Percentiles rank a stretch among this genome's conserved stretches.
These are phyloP conservation scores for Grantiella picta DNA, from an alignment of 2,113 vertebrate genomes.

Conservation along the genomic window DNA sequence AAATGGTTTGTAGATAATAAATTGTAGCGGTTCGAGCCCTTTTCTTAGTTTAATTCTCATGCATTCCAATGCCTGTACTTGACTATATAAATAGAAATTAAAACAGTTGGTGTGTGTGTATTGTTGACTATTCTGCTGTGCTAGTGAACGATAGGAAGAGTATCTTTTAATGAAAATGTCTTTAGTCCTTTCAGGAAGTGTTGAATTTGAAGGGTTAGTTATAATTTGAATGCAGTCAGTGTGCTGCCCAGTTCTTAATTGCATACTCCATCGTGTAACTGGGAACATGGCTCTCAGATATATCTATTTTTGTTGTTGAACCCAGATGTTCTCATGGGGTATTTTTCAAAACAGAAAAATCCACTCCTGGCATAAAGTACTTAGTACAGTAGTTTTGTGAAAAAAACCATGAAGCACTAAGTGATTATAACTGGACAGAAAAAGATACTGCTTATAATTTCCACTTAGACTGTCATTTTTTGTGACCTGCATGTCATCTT, in stretches of 20 bases:
- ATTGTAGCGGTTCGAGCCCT: neutral
- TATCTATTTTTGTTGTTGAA: neutral
- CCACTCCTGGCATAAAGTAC: neutral
- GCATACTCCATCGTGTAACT: neutral
- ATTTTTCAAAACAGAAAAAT: neutral
- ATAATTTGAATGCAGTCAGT: neutral
- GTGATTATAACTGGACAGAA: neutral
- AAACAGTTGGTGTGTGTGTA: neutral
- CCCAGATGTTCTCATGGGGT: neutral
- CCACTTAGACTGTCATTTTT: neutral
- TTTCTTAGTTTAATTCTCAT: neutral
- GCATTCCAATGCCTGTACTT: neutral
- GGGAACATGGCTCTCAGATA: neutral
- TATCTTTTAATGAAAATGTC: neutral
- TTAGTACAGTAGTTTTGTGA: neutral
- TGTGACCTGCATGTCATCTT: neutral
- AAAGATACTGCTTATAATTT: neutral
- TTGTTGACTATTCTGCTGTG: neutral
- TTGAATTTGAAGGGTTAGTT: neutral
- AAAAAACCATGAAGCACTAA: neutral
- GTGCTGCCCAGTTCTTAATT: neutral
- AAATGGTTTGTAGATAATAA: neutral
- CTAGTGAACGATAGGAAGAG: neutral
- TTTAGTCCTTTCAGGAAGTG: neutral
- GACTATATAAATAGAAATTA: neutral